Percentiles rank a stretch among this genome's conserved stretches.
Conservation (phyloP, 2,113 vertebrate genomes). For the Perognathus longimembris region DNA sequence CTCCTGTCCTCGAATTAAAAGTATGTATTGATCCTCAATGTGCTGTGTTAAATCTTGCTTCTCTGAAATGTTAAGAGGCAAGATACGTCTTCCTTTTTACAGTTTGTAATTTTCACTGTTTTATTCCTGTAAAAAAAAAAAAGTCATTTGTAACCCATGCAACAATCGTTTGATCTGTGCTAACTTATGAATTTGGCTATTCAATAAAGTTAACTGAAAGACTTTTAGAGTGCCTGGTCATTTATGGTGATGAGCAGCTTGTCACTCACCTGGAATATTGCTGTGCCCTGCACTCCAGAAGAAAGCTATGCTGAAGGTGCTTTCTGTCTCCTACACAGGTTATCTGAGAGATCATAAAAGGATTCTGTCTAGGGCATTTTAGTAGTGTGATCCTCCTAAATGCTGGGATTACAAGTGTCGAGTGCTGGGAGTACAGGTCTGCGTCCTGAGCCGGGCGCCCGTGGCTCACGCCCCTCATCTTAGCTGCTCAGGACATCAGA, state of each 20-base stretch:
- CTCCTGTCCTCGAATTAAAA: conserved; percentile 85
- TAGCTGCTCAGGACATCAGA: background rate
- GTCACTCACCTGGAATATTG: background rate
- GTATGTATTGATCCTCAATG: conserved; percentile 85
- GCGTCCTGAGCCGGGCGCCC: no score
- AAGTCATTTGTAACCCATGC: conserved; percentile 90
- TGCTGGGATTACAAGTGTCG: no score
- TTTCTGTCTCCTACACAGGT: no score
- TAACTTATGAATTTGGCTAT: conserved; percentile 91
- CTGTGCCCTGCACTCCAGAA: background rate
- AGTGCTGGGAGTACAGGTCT: no score
- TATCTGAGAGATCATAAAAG: no score
- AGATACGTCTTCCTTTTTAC: conserved; percentile 90
- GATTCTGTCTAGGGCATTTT: no score
- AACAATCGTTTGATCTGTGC: conserved; percentile 90
- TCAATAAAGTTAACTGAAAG: conserved; percentile 90
- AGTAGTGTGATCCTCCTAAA: no score
- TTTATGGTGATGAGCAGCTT: conserved; percentile 27
- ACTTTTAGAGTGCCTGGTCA: conserved; percentile 75
- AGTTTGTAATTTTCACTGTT: conserved; percentile 90
- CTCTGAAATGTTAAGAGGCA: conserved; percentile 84
- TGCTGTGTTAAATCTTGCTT: conserved; percentile 85
- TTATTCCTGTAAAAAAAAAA: conserved; percentile 88
- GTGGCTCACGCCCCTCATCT: no score
- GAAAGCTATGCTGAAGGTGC: no score